Evolutionary conservation across 2,797 vertebrate genomes (phyloP).

Genomic region (Danio kyathit): DNA sequence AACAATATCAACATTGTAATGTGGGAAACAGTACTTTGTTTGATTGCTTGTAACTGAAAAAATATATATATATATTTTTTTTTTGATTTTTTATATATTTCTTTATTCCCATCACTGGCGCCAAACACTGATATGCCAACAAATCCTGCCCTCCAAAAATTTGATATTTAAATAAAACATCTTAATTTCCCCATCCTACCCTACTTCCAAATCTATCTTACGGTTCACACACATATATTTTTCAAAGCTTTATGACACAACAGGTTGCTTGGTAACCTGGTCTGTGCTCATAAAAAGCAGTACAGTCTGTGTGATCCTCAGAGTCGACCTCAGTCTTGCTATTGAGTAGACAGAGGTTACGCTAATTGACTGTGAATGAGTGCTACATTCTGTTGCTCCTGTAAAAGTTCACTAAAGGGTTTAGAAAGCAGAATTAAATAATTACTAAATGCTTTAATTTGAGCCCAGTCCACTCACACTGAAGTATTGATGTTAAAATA

Average conservation of each 20-base stretch:
- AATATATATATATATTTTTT: too few relatives aligned
- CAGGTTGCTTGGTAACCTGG: slow-evolving; percentile 59
- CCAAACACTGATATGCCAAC: too few relatives aligned
- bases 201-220: too few relatives aligned
- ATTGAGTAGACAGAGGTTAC: not conserved
- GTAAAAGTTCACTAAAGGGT: not conserved
- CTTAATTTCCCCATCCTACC: too few relatives aligned
- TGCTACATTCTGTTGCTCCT: not conserved
- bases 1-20: too few relatives aligned
- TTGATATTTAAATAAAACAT: too few relatives aligned
- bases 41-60: too few relatives aligned
- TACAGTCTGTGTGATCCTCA: not conserved
- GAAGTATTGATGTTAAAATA: slow-evolving; percentile 3
- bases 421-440: not conserved
- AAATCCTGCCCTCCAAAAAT: too few relatives aligned
- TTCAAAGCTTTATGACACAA: slow-evolving; percentile 19
- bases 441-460: slow-evolving; percentile 11
- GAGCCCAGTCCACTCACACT: not conserved
- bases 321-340: slow-evolving; percentile 2
- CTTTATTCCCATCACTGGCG: too few relatives aligned
- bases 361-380: slow-evolving; percentile 11
- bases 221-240: not conserved
- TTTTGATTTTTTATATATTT: too few relatives aligned
- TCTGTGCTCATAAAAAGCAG: slow-evolving; percentile 32
- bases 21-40: too few relatives aligned